Evolutionary conservation across 2,113 vertebrate genomes (phyloP), one percentile per base, ranked within the genome.

Genomic region (Acanthisitta chloris): DNA sequence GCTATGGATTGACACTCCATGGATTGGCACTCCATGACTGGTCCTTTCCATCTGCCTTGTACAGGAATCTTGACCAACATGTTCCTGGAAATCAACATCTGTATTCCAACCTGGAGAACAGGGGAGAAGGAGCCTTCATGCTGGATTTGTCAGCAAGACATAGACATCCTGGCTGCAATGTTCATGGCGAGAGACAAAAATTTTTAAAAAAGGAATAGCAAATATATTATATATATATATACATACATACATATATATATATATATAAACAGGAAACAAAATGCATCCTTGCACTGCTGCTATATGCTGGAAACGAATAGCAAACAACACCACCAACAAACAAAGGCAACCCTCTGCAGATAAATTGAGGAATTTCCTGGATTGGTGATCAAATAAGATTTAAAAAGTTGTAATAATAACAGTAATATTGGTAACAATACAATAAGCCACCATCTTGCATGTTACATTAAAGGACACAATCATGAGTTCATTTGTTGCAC

Each of bases 221-320:
- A 97, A 98, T 98, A 98, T 97, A 97, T 97, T 96, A 97, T 98
- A 98, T 98, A 98, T 98, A 98, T 98, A 98, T 96, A 96, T 92
- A 96, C 57, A 97, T 95, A 98, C 94, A 97, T 77, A 97, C 81
- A 98, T 97, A 98, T 96, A 98, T 81, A 98, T 94, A 97, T 96
- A 98, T 92, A 97, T 52, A 97, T 93, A 94, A 97, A 94, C 97
- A 97, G 97, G 97, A 98, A 98, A 97, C 96, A 97, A 97, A 97
- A 97, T 82, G 96, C 93, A 96, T 98, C 96, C 98, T 97, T 97
- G 97, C 98, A 97, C 97, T 97, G 98, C 98, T 98, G 97, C 97
- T 96, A 86, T 94, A 96, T 95, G 97, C 98, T 98, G 97, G 97
- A 94, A 96, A 93, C 2, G n/a, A 97, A 96, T 96, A 94, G 93